Conservation (phyloP, 2,113 vertebrate species). For the Eudyptes chrysolophus region DNA sequence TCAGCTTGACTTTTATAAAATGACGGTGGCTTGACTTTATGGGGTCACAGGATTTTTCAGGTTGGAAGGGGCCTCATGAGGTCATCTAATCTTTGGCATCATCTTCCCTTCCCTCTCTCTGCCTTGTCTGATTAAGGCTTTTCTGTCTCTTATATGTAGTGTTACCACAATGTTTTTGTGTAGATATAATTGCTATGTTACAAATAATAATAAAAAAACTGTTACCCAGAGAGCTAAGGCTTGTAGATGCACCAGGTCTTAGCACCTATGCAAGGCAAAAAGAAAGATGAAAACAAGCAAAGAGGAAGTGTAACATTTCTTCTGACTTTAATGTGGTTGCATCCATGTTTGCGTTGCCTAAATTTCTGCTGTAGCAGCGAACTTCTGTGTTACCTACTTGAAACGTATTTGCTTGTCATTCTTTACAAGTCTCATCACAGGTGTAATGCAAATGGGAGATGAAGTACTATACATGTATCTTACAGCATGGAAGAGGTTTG, state of each 20-base stretch:
- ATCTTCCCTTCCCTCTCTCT: background rate
- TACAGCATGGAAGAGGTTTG: background rate
- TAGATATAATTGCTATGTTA: background rate
- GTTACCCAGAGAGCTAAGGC: background rate
- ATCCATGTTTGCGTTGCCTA: background rate
- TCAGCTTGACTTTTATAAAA: background rate
- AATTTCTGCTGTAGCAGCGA: background rate
- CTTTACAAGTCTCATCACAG: background rate
- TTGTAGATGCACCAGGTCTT: background rate
- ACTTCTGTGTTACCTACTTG: background rate
- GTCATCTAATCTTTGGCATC: background rate
- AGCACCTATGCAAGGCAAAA: background rate
- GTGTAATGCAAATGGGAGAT: background rate
- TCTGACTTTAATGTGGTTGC: background rate
- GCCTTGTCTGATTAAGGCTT: background rate
- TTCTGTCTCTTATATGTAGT: background rate
- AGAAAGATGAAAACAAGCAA: background rate
- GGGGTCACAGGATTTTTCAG: background rate
- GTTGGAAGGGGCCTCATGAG: background rate
- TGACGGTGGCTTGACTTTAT: background rate
- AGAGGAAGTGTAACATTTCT: background rate
- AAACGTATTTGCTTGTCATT: accelerated
- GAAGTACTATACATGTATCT: accelerated
- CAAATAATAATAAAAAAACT: background rate
- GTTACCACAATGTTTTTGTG: background rate